These are phyloP conservation scores for Cathartes aura DNA, from an alignment of 2,113 vertebrate genomes.

Conservation along the genomic window DNA sequence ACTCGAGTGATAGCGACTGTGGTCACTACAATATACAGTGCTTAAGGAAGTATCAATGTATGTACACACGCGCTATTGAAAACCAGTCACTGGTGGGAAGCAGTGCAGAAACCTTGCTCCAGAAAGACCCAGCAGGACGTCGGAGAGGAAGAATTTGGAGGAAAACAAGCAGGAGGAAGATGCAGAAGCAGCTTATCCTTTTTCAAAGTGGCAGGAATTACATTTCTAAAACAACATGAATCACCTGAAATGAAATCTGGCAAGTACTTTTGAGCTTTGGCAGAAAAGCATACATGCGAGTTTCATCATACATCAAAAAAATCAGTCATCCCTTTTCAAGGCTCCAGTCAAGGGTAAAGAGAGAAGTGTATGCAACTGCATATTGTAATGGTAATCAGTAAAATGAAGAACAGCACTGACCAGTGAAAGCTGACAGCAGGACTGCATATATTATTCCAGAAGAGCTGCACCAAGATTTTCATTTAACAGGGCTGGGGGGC, in stretches of 20 bases:
- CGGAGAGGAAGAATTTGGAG: not conserved
- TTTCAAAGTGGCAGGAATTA: not conserved
- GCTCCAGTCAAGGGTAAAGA: not conserved
- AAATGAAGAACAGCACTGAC: not conserved
- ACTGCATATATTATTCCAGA: not conserved
- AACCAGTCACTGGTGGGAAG: not conserved
- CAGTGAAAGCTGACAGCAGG: not conserved
- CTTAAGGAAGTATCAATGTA: not conserved
- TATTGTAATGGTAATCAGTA: not conserved
- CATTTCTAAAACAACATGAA: not conserved
- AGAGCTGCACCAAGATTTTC: not conserved
- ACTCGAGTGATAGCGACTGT: fast-evolving
- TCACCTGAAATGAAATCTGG: not conserved
- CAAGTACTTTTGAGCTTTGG: not conserved
- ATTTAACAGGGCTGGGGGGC: not conserved
- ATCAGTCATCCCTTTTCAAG: not conserved
- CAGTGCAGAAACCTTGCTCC: not conserved
- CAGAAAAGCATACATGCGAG: not conserved
- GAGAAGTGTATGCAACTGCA: not conserved
- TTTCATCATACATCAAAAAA: not conserved
- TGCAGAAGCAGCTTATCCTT: not conserved
- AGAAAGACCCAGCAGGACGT: not conserved
- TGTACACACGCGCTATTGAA: fast-evolving
- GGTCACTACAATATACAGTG: not conserved
- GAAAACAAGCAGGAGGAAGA: not conserved